phyloP scores from a whole-genome alignment of 2,113 vertebrate genomes.

The Pterophyllum scalare region DNA sequence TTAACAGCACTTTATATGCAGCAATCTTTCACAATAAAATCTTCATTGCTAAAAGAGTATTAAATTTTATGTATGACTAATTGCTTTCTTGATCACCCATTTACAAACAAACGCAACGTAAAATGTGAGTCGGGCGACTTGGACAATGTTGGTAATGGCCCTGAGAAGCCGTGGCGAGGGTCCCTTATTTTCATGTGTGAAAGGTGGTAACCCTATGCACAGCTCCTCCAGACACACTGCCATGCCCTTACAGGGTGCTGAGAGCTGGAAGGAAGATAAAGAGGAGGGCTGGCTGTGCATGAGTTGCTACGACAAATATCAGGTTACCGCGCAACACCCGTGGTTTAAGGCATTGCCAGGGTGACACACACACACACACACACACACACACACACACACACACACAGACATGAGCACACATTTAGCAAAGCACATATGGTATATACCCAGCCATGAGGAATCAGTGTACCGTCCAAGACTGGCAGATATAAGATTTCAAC shows the following conservation, averaged over 20 bases:
- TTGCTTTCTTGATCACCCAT: too few relatives aligned
- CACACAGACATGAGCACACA: background rate
- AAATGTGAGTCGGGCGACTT: too few relatives aligned
- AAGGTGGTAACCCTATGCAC: too few relatives aligned
- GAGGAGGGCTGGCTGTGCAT: conserved; percentile 16
- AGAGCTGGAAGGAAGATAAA: conserved; percentile 27
- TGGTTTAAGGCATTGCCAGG: conserved; percentile 45
- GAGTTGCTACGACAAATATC: conserved; percentile 76
- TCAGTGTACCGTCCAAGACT: background rate
- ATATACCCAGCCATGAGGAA: background rate
- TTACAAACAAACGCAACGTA: too few relatives aligned
- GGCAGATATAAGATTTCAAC: background rate
- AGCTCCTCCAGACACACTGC: conserved; percentile 4
- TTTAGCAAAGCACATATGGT: background rate
- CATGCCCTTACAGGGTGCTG: conserved; percentile 15
- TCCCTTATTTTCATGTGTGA: too few relatives aligned
- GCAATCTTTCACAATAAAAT: too few relatives aligned
- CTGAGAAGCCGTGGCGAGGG: too few relatives aligned
- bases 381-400: conserved; percentile 14
- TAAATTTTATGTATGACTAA: too few relatives aligned
- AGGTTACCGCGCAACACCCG: conserved; percentile 78
- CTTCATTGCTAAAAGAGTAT: too few relatives aligned
- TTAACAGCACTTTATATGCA: too few relatives aligned
- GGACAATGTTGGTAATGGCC: too few relatives aligned
- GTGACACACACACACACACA: conserved; percentile 20